A percentile compares a stretch with the other conserved stretches of the same genome.
These are phyloP conservation scores for Taurulus bubalis DNA, from an alignment of 2,113 vertebrate species.

Conservation along the genomic window DNA sequence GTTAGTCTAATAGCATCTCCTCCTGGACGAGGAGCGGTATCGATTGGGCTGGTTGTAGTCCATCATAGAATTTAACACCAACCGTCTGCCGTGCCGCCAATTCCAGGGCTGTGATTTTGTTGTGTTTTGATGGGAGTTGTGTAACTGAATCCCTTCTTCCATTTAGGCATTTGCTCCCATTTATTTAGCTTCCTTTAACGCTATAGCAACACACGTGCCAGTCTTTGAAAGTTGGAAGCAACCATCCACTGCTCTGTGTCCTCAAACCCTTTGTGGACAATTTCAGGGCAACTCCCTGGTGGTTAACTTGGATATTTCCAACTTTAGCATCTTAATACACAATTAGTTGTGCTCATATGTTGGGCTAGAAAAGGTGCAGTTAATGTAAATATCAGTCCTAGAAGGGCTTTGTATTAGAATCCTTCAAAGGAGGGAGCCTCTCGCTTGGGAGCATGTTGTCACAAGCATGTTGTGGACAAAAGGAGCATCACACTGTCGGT, in stretches of 20 bases:
- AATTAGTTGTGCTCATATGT: not conserved
- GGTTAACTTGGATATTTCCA: not conserved
- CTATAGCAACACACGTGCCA: not conserved
- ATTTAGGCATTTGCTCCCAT: not conserved
- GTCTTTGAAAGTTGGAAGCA: not conserved
- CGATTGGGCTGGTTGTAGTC: conserved; percentile 42
- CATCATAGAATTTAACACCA: conserved; percentile 31
- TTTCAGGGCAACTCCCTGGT: not conserved
- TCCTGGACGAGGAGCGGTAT: conserved; percentile 44
- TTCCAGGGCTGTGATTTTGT: not conserved
- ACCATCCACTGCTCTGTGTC: not conserved
- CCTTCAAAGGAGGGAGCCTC: not conserved
- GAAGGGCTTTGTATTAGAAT: not conserved
- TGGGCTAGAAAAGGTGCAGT: not conserved
- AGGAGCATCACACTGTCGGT: not conserved
- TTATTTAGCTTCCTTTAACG: not conserved
- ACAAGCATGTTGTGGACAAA: not conserved
- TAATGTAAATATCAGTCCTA: not conserved
- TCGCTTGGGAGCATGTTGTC: not conserved
- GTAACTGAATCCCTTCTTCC: not conserved
- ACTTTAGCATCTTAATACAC: not conserved
- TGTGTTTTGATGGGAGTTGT: conserved; percentile 23
- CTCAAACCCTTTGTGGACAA: not conserved
- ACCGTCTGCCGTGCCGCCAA: not conserved
- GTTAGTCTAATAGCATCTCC: conserved; percentile 55